A percentile compares a stretch with the other conserved stretches of the same genome.
Evolutionary conservation across 1,140 invertebrate species (phyloP).

Genomic region (Leptinotarsa defecta): DNA sequence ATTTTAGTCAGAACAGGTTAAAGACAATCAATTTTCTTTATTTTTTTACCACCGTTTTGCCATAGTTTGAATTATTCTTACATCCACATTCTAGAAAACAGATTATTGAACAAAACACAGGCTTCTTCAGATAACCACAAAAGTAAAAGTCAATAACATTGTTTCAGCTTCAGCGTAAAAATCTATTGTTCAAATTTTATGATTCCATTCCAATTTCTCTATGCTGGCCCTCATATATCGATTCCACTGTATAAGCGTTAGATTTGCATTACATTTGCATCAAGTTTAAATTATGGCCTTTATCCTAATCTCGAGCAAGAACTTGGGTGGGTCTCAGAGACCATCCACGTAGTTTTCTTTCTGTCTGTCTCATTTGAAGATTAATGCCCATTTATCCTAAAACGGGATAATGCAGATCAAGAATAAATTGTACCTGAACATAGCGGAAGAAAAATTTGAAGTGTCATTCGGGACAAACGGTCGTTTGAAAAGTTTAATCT

Average conservation of each 20-base stretch:
- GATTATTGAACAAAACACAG: too few relatives aligned
- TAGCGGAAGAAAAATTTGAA: slow-evolving; percentile 12
- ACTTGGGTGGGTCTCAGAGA: not conserved
- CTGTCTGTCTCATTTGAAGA: not conserved
- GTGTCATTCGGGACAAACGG: slow-evolving; percentile 6
- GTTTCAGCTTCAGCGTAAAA: too few relatives aligned
- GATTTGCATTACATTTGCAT: not conserved
- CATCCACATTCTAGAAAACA: too few relatives aligned
- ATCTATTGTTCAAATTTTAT: too few relatives aligned
- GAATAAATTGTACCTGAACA: not conserved
- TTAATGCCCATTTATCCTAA: slow-evolving; percentile 2
- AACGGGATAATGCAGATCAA: slow-evolving; percentile 3
- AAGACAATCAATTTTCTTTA: too few relatives aligned
- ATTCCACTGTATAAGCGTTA: not conserved
- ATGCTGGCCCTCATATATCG: not conserved
- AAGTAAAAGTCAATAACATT: too few relatives aligned
- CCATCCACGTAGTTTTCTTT: not conserved
- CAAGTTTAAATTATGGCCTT: not conserved
- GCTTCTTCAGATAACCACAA: too few relatives aligned
- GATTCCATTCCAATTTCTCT: too few relatives aligned
- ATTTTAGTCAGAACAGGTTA: too few relatives aligned
- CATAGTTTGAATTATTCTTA: too few relatives aligned
- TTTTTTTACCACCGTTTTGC: too few relatives aligned
- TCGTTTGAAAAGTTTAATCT: slow-evolving; percentile 15
- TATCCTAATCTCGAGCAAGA: not conserved